Conservation (phyloP, 1,140 invertebrate species). For the Telenomus remus region DNA sequence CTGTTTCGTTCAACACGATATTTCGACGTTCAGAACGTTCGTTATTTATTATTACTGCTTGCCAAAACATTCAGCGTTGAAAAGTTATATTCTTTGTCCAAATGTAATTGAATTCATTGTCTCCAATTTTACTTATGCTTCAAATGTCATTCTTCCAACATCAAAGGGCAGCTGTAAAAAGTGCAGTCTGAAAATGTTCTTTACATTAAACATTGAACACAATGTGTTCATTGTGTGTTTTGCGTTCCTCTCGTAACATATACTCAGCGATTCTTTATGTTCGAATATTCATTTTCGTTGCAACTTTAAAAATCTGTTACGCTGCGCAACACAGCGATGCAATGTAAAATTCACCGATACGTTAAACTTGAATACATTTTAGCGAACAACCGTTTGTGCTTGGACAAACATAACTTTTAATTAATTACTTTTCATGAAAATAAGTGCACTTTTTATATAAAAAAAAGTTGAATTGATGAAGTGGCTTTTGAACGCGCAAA, state of each 20-base stretch:
- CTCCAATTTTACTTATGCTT: slow-evolving; percentile 45
- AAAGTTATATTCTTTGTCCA: slow-evolving; percentile 28
- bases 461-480: no score
- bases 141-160: slow-evolving; percentile 48
- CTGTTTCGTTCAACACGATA: not conserved
- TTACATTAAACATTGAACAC: slow-evolving; percentile 56
- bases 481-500: no score
- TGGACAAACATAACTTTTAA: no score
- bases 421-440: no score
- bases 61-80: slow-evolving; percentile 5
- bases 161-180: slow-evolving; percentile 52
- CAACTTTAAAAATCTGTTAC: slow-evolving; percentile 35
- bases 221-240: slow-evolving; percentile 46
- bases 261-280: slow-evolving; percentile 51
- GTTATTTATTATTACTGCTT: slow-evolving; percentile 34
- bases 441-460: no score
- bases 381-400: no score
- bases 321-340: slow-evolving; percentile 29
- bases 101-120: slow-evolving; percentile 48
- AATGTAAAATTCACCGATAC: slow-evolving; percentile 24
- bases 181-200: slow-evolving; percentile 46
- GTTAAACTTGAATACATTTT: not conserved
- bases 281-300: slow-evolving; percentile 49
- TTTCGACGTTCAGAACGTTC: slow-evolving; percentile 4
- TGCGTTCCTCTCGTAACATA: slow-evolving; percentile 49